Base-by-base conservation (phyloP, 1,140 invertebrate species). In the Scaptodrosophila lebanonensis region DNA sequence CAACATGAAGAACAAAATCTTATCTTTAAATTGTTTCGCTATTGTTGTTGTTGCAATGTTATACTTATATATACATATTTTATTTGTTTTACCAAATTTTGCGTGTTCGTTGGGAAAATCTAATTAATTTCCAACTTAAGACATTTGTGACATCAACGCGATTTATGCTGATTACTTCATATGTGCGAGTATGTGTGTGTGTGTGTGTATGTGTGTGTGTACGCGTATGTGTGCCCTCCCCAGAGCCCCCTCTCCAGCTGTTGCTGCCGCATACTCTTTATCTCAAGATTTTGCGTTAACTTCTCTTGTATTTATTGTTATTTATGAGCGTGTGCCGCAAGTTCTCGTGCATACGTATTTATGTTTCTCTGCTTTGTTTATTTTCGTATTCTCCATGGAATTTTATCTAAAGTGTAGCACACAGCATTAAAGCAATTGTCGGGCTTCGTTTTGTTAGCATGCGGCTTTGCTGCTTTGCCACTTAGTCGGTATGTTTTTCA, bases 121-220 rank as follows among this genome's bases (percentile, higher is more conserved):
- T 82, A 79, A 79, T 79, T 79, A 82, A 73, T 79, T 79, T 79
- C 39, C 36, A 77, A 61, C 44, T 67, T 79, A 79, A 79, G 82
- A 73, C 73, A 59, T 61, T 71, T 79, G 65, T 73, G 75, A 73
- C 73, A 82, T 62, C 65, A 59, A 58, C 51, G 69, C 73, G 73
- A 73, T 82, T 79, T 79, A 77, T 82, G 68, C 38, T 77, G 73
- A 79, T 77, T 77, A 77, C 54, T 22, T 49, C 60, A 45, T 43
- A 20, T 27, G 17, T n/a, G n/a, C n/a, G n/a, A n/a, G n/a, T n/a
- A n/a, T n/a, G n/a, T n/a, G n/a, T n/a, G n/a, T n/a, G n/a, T n/a
- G n/a, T n/a, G n/a, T n/a, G n/a, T n/a, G n/a, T n/a, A n/a, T n/a
- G n/a, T n/a, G n/a, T n/a, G n/a, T n/a, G n/a, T n/a, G n/a, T n/a